Evolutionary conservation across 2,113 vertebrate species (phyloP).

Genomic region (Pheucticus melanocephalus): DNA sequence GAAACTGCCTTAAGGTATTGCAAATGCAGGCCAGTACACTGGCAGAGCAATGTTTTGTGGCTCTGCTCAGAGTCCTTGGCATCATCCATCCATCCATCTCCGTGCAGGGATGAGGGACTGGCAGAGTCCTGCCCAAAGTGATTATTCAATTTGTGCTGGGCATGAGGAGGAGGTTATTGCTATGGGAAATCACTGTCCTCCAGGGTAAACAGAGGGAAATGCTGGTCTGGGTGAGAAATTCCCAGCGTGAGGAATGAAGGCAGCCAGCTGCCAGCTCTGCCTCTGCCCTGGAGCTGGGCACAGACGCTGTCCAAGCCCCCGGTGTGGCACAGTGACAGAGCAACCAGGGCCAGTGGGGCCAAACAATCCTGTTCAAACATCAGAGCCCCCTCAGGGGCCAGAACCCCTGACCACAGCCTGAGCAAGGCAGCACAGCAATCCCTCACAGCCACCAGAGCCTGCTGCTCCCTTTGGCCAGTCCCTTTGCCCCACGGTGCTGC

Average conservation of each 20-base stretch:
- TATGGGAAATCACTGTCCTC: background rate
- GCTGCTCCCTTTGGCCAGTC: background rate
- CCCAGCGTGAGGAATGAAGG: background rate
- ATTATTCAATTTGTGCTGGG: background rate
- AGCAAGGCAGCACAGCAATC: background rate
- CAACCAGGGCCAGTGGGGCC: rapidly evolving
- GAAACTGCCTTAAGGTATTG: background rate
- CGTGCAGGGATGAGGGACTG: background rate
- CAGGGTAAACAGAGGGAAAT: background rate
- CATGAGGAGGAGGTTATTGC: background rate
- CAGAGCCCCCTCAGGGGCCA: background rate
- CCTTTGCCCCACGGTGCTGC: background rate
- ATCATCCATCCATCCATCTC: rapidly evolving
- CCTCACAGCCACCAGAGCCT: rapidly evolving
- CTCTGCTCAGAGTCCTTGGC: rapidly evolving
- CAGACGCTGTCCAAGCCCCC: rapidly evolving
- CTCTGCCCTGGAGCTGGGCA: background rate
- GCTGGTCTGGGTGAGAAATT: background rate
- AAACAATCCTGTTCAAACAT: rapidly evolving
- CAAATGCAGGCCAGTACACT: background rate
- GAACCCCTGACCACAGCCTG: background rate
- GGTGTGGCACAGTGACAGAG: rapidly evolving
- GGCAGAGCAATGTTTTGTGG: rapidly evolving
- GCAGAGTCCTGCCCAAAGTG: background rate
- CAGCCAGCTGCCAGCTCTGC: background rate